phyloP scores from a whole-genome alignment of 2,888 invertebrate genomes.

The Tenthredo amoena region DNA sequence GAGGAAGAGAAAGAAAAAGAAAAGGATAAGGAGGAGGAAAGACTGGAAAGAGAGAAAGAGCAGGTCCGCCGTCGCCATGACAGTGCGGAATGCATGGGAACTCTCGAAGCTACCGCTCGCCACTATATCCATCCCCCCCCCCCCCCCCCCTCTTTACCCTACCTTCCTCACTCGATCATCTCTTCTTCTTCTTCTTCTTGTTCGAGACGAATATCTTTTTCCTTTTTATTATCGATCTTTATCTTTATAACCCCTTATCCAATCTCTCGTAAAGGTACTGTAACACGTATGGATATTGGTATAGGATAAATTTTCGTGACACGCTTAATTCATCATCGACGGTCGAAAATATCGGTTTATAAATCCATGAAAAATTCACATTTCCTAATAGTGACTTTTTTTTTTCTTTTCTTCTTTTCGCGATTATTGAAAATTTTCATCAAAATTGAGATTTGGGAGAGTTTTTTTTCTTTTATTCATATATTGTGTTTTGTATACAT shows the following conservation, averaged over 20 bases:
- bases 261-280: not conserved
- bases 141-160: constrained; percentile 33
- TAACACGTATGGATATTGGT: not conserved
- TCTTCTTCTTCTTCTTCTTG: constrained; percentile 49
- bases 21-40: constrained; percentile 59
- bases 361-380: not conserved
- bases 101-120: constrained; percentile 72
- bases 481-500: no score
- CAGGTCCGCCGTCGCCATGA: constrained; percentile 73
- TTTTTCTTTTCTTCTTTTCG: not conserved
- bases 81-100: constrained; percentile 77
- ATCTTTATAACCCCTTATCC: not conserved
- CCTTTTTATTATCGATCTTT: constrained; percentile 54
- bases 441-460: no score
- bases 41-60: constrained; percentile 61
- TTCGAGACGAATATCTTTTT: constrained; percentile 61
- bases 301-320: not conserved
- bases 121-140: constrained; percentile 44
- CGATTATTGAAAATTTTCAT: not conserved
- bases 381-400: not conserved
- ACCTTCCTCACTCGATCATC: constrained; percentile 9
- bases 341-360: not conserved
- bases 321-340: not conserved
- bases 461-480: no score
- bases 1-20: constrained; percentile 54